Conservation (phyloP, 2,888 invertebrate species). For the Noctuana brunneofusca region DNA sequence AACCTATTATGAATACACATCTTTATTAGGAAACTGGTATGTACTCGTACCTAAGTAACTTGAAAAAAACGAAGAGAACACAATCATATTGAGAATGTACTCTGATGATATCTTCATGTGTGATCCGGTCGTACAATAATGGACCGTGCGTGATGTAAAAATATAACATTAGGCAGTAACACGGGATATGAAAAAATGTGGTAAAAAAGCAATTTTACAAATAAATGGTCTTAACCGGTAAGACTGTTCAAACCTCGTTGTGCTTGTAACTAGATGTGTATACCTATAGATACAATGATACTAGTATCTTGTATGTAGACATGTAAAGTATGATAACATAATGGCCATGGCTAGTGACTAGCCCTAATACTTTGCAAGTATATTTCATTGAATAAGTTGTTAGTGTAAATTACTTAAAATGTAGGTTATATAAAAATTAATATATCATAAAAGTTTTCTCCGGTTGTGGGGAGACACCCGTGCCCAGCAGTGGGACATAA, state of each 20-base stretch:
- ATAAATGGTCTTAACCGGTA: constrained; percentile 7
- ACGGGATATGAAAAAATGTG: neutral
- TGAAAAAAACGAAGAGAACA: constrained; percentile 2
- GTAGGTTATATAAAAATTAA: too few species aligned
- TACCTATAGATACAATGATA: neutral
- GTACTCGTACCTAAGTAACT: neutral
- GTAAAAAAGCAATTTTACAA: constrained; percentile 4
- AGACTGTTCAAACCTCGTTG: neutral
- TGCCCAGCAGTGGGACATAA: too few species aligned
- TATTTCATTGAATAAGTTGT: too few species aligned
- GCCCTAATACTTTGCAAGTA: neutral
- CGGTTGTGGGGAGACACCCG: too few species aligned
- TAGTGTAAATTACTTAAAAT: too few species aligned
- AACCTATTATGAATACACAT: neutral
- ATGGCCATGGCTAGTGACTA: constrained; percentile 23
- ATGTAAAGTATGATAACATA: constrained; percentile 13
- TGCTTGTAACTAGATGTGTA: neutral
- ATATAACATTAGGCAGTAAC: neutral
- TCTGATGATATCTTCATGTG: neutral
- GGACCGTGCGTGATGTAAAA: neutral
- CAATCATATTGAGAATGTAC: neutral
- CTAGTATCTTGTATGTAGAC: too few species aligned
- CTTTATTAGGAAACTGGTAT: constrained; percentile 12
- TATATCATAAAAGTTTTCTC: too few species aligned
- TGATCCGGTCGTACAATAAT: constrained; percentile 1